Evolutionary conservation across 2,888 invertebrate species (phyloP), one percentile per base, ranked within the genome.

Genomic region (Luffia ferchaultella): DNA sequence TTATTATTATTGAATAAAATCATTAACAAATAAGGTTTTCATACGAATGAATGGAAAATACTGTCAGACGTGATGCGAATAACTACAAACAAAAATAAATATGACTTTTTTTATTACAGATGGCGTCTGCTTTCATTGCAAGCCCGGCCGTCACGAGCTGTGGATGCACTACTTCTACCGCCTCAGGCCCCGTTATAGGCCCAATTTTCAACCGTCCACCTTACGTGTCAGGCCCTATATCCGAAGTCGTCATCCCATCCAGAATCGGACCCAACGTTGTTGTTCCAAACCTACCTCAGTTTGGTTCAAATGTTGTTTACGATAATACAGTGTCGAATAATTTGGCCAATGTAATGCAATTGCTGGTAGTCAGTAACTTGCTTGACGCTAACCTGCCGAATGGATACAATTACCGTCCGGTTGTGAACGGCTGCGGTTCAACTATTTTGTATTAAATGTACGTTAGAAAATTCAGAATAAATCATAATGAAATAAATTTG

Each of bases 311-410:
- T 0, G 65, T 76, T 0, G 67, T 73, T 1, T 73, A 76, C 53
- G 79, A 79, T 16, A 73, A 70, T 46, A 67, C 70, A 1, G 76
- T 79, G 0, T 76, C 77, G 9, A 30, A 30, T 9, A 30, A 30
- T 30, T 9, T 30, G 30, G 30, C 30, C 30, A 30, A 30, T 9
- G 30, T 30, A 9, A 30, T 30, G 30, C 30, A 30, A 9, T 30
- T 30, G 30, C 30, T 30, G 5, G 30, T 30, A 9, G 30, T 30
- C 30, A 30, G 30, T 9, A 30, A 30, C 30, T 9, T 30, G 30
- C 30, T 30, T 1, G 70, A 74, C 47, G 72, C 67, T 42, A 74
- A 73, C 0, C 52, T 79, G 30, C 30, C 30, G 30, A 3, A 3
- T 12, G 3, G 30, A 3, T 3, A 12, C 30, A 3, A 7, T 3